Conservation (phyloP, 2,797 vertebrate species). For the Lacerta bilineata region DNA sequence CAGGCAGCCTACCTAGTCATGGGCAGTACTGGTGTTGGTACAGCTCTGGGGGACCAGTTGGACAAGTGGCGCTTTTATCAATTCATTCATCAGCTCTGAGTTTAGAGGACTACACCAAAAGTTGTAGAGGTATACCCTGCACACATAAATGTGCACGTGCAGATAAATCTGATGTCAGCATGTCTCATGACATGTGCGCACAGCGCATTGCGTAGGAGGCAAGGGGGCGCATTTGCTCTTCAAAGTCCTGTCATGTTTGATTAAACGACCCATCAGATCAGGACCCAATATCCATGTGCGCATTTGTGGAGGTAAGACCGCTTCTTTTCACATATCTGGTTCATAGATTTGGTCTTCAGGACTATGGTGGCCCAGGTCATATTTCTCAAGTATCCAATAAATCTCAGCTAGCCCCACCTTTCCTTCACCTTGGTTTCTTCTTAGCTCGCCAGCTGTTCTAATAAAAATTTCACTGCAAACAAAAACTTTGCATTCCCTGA, state of each 20-base stretch:
- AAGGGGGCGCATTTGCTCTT: not conserved
- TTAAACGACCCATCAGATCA: not conserved
- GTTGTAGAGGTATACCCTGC: not conserved
- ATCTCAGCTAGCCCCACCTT: not conserved
- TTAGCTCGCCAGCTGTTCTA: not conserved
- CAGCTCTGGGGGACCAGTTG: not conserved
- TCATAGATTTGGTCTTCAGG: not conserved
- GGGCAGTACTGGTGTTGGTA: not conserved
- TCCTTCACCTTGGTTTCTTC: not conserved
- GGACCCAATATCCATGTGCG: not conserved
- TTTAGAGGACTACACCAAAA: not conserved
- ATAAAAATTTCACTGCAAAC: slow-evolving; percentile 67
- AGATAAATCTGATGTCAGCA: not conserved
- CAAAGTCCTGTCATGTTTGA: not conserved
- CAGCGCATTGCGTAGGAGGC: no score
- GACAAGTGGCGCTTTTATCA: not conserved
- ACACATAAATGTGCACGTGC: not conserved
- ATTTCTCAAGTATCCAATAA: not conserved
- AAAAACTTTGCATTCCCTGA: slow-evolving; percentile 29
- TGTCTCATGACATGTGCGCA: no score
- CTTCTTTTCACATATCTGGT: not conserved
- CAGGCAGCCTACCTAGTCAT: not conserved
- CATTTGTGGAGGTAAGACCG: not conserved
- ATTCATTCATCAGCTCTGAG: not conserved
- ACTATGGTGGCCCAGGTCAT: not conserved